phyloP scores from a whole-genome alignment of 2,888 invertebrate species.

The Melieria omissa region DNA sequence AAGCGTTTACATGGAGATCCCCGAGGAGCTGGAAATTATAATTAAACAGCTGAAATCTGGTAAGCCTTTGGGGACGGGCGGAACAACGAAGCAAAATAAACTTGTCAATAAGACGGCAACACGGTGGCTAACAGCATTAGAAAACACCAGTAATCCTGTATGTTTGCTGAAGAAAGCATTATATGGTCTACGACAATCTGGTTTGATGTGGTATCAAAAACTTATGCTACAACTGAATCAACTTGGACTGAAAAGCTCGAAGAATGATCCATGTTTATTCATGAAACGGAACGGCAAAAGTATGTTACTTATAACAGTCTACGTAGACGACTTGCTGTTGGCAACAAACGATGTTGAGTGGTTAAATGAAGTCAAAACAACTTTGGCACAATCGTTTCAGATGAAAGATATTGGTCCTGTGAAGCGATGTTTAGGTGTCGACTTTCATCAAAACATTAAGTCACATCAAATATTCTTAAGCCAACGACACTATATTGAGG shows the following conservation, averaged over 20 bases:
- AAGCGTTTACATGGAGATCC: constrained; percentile 35
- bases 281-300: constrained; percentile 33
- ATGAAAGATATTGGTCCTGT: constrained; percentile 44
- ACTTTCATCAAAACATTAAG: constrained; percentile 38
- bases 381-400: constrained; percentile 36
- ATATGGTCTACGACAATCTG: constrained; percentile 40
- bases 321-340: constrained; percentile 43
- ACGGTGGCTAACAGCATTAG: constrained; percentile 31
- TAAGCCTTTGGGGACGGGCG: constrained; percentile 7
- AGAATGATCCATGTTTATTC: constrained; percentile 42
- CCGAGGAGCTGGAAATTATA: constrained; percentile 31
- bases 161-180: constrained; percentile 38
- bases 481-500: constrained; percentile 38
- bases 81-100: constrained; percentile 6
- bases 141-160: constrained; percentile 26
- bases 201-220: constrained; percentile 39
- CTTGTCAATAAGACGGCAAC: neutral
- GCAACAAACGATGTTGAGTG: constrained; percentile 39
- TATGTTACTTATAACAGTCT: constrained; percentile 39
- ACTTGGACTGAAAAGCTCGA: constrained; percentile 38
- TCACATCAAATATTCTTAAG: constrained; percentile 29
- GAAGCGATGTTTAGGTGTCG: constrained; percentile 39
- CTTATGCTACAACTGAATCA: constrained; percentile 32
- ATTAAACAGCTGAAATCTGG: constrained; percentile 27
- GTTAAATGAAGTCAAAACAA: constrained; percentile 32